These are phyloP conservation scores for Glossosoma conforme DNA, from an alignment of 1,140 invertebrate species.

Conservation along the genomic window DNA sequence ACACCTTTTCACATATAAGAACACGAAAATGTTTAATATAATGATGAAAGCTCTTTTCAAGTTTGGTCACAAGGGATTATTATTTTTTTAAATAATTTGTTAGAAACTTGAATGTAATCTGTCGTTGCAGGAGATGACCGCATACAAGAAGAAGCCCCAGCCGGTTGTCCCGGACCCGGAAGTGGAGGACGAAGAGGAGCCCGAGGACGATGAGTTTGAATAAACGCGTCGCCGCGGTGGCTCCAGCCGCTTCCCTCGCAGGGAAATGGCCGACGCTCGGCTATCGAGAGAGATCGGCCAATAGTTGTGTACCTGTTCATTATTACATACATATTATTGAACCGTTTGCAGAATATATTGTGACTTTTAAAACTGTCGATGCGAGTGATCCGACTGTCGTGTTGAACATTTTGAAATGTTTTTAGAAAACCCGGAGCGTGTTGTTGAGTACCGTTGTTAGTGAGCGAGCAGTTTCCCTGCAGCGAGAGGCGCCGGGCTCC, in stretches of 20 bases:
- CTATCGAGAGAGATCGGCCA: slow-evolving; percentile 10
- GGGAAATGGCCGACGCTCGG: slow-evolving; percentile 10
- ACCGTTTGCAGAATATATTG: slow-evolving; percentile 1
- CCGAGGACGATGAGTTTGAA: slow-evolving; percentile 53
- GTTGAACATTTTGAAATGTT: background rate
- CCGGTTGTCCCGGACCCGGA: slow-evolving; percentile 49
- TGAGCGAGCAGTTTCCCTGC: too few relatives aligned
- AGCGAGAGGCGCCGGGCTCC: too few relatives aligned
- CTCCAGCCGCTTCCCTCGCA: slow-evolving; percentile 6
- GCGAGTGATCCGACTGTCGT: background rate
- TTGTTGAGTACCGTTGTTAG: too few relatives aligned
- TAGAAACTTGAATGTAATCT: too few relatives aligned
- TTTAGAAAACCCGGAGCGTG: background rate
- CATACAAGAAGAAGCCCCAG: slow-evolving; percentile 69
- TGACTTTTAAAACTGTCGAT: background rate
- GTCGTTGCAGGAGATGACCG: slow-evolving; percentile 64
- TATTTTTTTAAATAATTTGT: too few relatives aligned
- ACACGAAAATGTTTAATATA: too few relatives aligned
- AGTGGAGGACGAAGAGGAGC: slow-evolving; percentile 54
- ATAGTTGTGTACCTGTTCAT: slow-evolving; percentile 22
- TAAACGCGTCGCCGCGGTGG: slow-evolving; percentile 31
- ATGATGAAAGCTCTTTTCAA: too few relatives aligned
- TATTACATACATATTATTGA: slow-evolving; percentile 16
- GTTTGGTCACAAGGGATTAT: too few relatives aligned
- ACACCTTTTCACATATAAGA: too few relatives aligned